phyloP scores from a whole-genome alignment of 2,113 vertebrate species.

The Tricholaema leucomelas region DNA sequence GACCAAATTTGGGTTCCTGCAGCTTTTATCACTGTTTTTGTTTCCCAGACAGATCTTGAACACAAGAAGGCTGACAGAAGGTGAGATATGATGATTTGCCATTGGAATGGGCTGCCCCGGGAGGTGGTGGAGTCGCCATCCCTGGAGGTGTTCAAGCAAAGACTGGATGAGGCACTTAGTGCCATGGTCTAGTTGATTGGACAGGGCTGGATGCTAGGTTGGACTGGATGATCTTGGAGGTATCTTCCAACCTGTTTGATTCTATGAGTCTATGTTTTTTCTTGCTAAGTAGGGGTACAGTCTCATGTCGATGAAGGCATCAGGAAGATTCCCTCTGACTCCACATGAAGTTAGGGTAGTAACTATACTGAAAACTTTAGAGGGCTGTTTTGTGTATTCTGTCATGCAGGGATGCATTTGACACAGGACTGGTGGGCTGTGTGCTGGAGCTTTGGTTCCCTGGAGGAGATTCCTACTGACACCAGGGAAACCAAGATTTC shows the following conservation, averaged over 20 bases:
- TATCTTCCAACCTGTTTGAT: no score
- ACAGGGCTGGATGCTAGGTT: no score
- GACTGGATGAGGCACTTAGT: no score
- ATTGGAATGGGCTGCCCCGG: no score
- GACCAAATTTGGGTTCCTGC: not conserved
- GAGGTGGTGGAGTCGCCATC: no score
- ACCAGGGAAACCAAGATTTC: not conserved
- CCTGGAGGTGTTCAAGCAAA: no score
- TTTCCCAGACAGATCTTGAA: not conserved
- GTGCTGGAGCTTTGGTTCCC: not conserved
- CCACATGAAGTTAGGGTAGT: not conserved
- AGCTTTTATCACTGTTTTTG: not conserved
- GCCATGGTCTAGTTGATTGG: no score
- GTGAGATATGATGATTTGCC: not conserved
- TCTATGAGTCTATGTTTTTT: no score
- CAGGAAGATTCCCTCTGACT: not conserved
- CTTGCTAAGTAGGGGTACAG: not conserved
- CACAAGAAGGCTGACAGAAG: not conserved
- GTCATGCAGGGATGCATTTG: not conserved
- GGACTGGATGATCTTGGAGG: no score
- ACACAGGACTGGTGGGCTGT: not conserved
- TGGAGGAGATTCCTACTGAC: not conserved
- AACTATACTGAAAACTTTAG: not conserved
- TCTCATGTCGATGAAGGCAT: not conserved
- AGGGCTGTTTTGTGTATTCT: not conserved